Percentiles rank a stretch among this genome's conserved stretches.
Evolutionary conservation across 1,140 invertebrate genomes (phyloP).

Genomic region (Halesus radiatus): DNA sequence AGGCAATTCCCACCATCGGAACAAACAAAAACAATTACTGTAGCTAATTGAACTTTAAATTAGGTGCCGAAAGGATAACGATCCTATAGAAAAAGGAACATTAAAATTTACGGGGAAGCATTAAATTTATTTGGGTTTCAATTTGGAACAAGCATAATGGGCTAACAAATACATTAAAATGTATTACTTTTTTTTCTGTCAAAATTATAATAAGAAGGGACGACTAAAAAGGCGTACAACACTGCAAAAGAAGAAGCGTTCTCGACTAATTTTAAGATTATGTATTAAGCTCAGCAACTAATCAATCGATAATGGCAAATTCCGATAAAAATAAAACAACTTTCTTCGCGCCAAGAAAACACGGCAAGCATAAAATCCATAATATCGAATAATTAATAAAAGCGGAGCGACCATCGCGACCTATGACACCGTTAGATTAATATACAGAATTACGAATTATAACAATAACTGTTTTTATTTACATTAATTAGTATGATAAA

Average conservation of each 20-base stretch:
- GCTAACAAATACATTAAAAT: too few species aligned
- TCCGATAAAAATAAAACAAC: background rate
- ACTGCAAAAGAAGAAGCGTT: background rate
- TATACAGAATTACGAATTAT: background rate
- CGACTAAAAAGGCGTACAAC: background rate
- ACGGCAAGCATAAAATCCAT: background rate
- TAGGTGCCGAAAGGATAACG: background rate
- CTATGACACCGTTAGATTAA: conserved; percentile 38
- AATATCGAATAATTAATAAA: conserved; percentile 12
- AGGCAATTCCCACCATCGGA: too few species aligned
- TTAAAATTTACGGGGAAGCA: too few species aligned
- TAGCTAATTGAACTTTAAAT: too few species aligned
- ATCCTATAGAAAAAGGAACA: background rate
- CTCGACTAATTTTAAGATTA: background rate
- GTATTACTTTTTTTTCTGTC: too few species aligned
- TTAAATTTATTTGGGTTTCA: too few species aligned
- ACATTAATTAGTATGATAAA: too few species aligned
- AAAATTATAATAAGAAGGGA: background rate
- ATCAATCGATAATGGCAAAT: conserved; percentile 1
- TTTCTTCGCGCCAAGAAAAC: background rate
- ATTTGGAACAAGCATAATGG: too few species aligned
- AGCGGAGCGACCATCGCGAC: conserved; percentile 29
- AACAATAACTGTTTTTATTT: too few species aligned
- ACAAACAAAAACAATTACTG: too few species aligned
- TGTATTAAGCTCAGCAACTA: background rate